Base-by-base conservation (phyloP, 1,140 invertebrate genomes). In the Nixonia krombeini region DNA sequence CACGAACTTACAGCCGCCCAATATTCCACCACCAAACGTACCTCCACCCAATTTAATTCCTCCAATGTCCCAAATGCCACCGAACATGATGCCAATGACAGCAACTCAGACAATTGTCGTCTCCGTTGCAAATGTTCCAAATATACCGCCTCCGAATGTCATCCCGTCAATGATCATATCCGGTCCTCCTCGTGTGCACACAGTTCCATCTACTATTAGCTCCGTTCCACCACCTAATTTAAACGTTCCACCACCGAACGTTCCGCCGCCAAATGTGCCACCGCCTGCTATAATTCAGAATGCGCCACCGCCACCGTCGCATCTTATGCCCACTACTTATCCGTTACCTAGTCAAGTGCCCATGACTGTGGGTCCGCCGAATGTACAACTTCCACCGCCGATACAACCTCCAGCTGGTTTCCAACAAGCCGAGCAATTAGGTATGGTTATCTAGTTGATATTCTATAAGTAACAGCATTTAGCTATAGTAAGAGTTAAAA, bases 1-100 rank as follows among this genome's bases (percentile, higher is more conserved):
- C 2, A 81, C 86, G 15, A 85, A 85, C 37, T 64, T 88, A 16
- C 86, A 86, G 47, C 83, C 86, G 4, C 85, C 86, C 8, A 86
- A 84, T 68, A 85, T 88, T 44, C 86, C 85, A 31, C 86, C 87
- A 0, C 86, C 87, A 2, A 81, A 76, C 38, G 62, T 81, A 17
- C 81, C 80, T 17, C 81, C 81, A 1, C 81, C 81, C 0, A 81
- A 75, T 37, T 51, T 83, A 31, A 62, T 81, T 40, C 75, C 78
- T 21, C 74, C 82, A 0, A 81, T 83, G 68, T 73, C 80, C 21
- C 79, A 72, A 69, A 81, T 78, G 76, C 82, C 78, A 49, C 85
- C 79, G 16, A 86, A 61, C 37, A 75, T 79, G 53, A 64, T 85
- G 53, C 59, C 81, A 7, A 80, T 84, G 16, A 57, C 73, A 73